Conservation (phyloP, 2,113 vertebrate genomes). For the Odobenus rosmarus region DNA sequence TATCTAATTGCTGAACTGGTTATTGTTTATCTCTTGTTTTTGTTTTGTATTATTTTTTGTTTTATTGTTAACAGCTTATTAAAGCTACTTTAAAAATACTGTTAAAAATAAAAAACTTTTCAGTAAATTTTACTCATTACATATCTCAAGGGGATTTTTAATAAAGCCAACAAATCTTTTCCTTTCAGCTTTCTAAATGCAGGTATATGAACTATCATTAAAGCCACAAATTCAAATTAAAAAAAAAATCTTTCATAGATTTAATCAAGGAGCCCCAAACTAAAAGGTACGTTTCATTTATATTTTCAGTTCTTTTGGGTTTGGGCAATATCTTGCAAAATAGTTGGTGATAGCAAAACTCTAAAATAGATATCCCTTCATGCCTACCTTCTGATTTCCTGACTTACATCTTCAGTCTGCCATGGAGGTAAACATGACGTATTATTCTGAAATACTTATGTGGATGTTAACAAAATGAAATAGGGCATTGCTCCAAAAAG, state of each 20-base stretch:
- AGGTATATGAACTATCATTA: constrained; percentile 45
- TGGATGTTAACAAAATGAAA: constrained; percentile 86
- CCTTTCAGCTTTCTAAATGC: not conserved
- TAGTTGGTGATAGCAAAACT: not conserved
- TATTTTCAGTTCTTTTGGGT: constrained; percentile 17
- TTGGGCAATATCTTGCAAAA: constrained; percentile 5
- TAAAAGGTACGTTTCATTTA: constrained; percentile 43
- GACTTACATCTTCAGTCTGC: constrained; percentile 64
- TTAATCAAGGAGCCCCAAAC: constrained; percentile 31
- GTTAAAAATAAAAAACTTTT: not conserved
- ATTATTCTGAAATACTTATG: constrained; percentile 83
- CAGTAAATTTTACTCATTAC: constrained; percentile 54
- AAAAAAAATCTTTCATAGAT: not conserved
- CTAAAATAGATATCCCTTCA: constrained; percentile 26
- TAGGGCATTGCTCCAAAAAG: constrained; percentile 85
- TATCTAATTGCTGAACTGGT: not conserved
- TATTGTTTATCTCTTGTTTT: not conserved
- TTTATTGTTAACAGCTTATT: not conserved
- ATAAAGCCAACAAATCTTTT: constrained; percentile 62
- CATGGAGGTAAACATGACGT: constrained; percentile 76
- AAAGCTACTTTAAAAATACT: not conserved
- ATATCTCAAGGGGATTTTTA: constrained; percentile 61
- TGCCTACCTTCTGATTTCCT: constrained; percentile 40
- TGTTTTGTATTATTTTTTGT: not conserved
- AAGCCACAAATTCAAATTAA: constrained; percentile 50